Conservation (phyloP, 2,888 invertebrate genomes). For the Drosophila atripex region DNA sequence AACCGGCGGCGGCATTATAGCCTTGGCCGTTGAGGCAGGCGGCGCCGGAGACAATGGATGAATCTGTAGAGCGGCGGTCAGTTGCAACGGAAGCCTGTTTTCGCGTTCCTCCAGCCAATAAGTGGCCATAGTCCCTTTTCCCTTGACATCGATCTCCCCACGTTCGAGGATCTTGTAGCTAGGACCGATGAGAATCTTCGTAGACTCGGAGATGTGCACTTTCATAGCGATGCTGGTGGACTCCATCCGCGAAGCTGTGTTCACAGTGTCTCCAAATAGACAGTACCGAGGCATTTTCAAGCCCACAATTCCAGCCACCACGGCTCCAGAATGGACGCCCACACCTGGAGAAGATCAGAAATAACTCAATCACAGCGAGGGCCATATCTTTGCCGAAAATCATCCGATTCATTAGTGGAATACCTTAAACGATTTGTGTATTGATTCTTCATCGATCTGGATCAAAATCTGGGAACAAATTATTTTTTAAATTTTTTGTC, state of each 20-base stretch:
- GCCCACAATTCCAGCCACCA: conserved; percentile 97
- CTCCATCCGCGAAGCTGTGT: conserved; percentile 96
- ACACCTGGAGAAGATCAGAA: conserved; percentile 83
- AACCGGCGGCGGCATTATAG: conserved; percentile 19
- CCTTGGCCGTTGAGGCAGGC: conserved; percentile 19
- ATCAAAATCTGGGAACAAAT: too few relatives aligned
- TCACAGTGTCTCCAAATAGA: conserved; percentile 94
- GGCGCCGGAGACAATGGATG: conserved; percentile 69
- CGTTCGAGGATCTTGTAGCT: conserved; percentile 90
- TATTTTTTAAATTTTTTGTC: too few relatives aligned
- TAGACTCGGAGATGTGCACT: conserved; percentile 96
- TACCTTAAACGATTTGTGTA: too few relatives aligned
- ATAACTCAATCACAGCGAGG: background rate
- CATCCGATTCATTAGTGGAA: too few relatives aligned
- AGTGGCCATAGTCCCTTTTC: conserved; percentile 95
- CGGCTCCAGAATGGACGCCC: conserved; percentile 95
- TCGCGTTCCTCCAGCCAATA: conserved; percentile 93
- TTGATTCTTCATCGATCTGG: too few relatives aligned
- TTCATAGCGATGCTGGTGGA: conserved; percentile 96
- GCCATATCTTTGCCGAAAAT: too few relatives aligned
- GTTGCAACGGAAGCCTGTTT: conserved; percentile 85
- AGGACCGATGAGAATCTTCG: conserved; percentile 89
- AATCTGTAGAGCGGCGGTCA: conserved; percentile 68
- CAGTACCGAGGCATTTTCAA: conserved; percentile 92
- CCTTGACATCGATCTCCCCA: conserved; percentile 95